Evolutionary conservation across 2,888 invertebrate species (phyloP).

Genomic region (Gymnocheta viridis): DNA sequence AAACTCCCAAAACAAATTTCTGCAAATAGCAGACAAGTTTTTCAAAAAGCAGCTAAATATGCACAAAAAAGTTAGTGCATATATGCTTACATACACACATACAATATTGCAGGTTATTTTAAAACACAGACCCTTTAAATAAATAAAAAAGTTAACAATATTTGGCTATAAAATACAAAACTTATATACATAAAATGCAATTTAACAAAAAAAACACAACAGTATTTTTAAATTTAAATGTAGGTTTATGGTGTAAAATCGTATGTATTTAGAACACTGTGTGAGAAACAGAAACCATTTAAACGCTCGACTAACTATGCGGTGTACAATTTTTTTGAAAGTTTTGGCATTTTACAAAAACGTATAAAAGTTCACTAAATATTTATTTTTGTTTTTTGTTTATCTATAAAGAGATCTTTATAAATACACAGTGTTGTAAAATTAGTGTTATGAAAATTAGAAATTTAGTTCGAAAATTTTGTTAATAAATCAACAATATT

Average conservation of each 20-base stretch:
- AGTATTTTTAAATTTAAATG: conserved; percentile 1
- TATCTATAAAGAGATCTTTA: not conserved
- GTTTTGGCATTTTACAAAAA: conserved; percentile 25
- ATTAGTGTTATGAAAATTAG: not conserved
- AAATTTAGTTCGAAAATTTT: too few relatives aligned
- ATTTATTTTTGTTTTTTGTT: not conserved
- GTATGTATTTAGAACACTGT: conserved; percentile 28
- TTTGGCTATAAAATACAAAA: conserved; percentile 15
- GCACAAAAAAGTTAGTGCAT: not conserved
- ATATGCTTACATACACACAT: not conserved
- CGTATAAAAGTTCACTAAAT: not conserved
- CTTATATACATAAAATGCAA: too few relatives aligned
- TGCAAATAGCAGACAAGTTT: conserved; percentile 45
- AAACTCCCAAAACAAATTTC: conserved; percentile 47
- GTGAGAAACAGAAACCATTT: conserved; percentile 59
- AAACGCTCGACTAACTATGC: conserved; percentile 58
- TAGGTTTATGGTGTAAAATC: not conserved
- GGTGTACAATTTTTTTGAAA: conserved; percentile 9
- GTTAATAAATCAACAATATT: too few relatives aligned
- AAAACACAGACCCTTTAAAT: conserved; percentile 16
- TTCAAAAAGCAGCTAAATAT: conserved; percentile 5
- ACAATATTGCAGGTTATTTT: conserved; percentile 33
- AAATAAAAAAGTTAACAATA: not conserved
- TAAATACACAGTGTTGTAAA: not conserved
- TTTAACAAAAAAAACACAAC: not conserved